phyloP scores from a whole-genome alignment of 1,140 invertebrate species.

The Listronotus oregonensis region DNA sequence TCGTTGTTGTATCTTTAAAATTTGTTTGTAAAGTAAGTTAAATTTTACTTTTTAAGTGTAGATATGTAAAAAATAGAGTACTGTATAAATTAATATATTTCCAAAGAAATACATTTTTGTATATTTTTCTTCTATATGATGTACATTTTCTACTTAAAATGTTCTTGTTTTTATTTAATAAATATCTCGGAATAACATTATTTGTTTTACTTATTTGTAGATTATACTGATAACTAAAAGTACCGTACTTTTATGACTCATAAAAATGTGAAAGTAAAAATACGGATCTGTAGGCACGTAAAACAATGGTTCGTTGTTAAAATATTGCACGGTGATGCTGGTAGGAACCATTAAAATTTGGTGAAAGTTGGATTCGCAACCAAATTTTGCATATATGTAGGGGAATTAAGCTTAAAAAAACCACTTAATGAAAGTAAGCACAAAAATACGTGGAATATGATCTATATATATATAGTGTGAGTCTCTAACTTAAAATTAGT shows the following conservation, averaged over 20 bases:
- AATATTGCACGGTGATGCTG: not conserved
- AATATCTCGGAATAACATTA: conserved; percentile 30
- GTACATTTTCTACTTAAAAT: conserved; percentile 50
- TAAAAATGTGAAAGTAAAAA: conserved; percentile 29
- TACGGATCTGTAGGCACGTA: not conserved
- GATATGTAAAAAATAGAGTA: conserved; percentile 42
- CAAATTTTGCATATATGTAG: conserved; percentile 20
- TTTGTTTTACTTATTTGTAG: conserved; percentile 4
- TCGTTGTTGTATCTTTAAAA: conserved; percentile 48
- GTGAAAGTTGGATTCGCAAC: conserved; percentile 21
- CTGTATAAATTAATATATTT: conserved; percentile 51
- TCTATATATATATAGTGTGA: no score
- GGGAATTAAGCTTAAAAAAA: no score
- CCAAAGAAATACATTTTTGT: conserved; percentile 49
- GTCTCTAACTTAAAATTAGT: no score
- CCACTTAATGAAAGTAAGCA: no score
- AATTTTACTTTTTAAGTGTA: conserved; percentile 39
- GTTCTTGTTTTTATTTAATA: conserved; percentile 51
- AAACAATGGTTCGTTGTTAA: conserved; percentile 15
- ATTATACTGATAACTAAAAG: conserved; percentile 8
- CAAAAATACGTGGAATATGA: no score
- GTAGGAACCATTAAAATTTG: conserved; percentile 24
- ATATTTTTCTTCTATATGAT: conserved; percentile 42
- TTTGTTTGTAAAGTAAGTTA: conserved; percentile 45
- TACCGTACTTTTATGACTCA: conserved; percentile 14